Evolutionary conservation across 2,797 vertebrate species (phyloP), one percentile per base, ranked within the genome.

Genomic region (Manis pentadactyla): DNA sequence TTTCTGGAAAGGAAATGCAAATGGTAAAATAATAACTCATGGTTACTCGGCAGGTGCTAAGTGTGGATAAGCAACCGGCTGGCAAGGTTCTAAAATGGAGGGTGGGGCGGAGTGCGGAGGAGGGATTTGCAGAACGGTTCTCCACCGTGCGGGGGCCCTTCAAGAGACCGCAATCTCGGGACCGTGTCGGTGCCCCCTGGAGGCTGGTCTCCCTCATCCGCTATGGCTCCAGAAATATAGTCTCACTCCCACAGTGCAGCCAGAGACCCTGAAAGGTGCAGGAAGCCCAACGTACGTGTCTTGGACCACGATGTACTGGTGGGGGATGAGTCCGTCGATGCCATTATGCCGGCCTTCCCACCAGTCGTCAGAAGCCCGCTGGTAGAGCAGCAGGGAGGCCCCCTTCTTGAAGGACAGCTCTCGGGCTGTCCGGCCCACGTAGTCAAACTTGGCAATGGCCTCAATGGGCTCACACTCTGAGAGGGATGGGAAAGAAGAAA

Each of bases 331-430:
- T 75, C 99, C 99, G 0, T 99, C 99, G 27, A 99, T 96, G 27
- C 99, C 99, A 0, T 99, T 99, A 98, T 99, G 99, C 13, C 99
- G 98, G 4, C 99, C 99, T 98, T 99, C 99, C 99, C 99, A 99
- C 99, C 99, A 99, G 98, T 99, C 99, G 0, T 99, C 99, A 1
- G 99, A 99, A 61, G 99, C 99, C 11, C 99, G 98, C 93, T 99
- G 99, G 97, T 98, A 99, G 12, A 99, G 99, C 21, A 99, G 98
- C 97, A 99, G 98, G 1, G 99, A 99, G 0, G 99, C 99, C 1
- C 99, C 99, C 96, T 99, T 99, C 97, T 99, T 99, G 96, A 99
- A 99, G 37, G 99, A 99, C 27, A 99, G 98, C 98, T 99, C 99
- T 39, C 99, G 99, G 11, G 98, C 99, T 61, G 99, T 99, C 92